These are phyloP conservation scores for Allobates femoralis DNA, from an alignment of 2,797 vertebrate species.

Conservation along the genomic window DNA sequence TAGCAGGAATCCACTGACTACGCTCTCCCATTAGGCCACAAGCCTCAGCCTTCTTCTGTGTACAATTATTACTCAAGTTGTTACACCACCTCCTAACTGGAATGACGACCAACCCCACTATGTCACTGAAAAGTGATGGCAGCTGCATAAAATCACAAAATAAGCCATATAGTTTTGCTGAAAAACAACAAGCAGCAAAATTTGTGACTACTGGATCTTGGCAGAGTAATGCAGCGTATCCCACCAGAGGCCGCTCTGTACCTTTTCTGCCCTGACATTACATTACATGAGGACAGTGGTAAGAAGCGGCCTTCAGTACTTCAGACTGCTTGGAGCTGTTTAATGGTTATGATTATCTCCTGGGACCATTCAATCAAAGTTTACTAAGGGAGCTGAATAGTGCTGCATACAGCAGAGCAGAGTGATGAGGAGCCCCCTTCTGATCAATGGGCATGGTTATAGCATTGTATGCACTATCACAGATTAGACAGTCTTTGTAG, in stretches of 20 bases:
- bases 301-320: constrained; percentile 4
- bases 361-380: constrained; percentile 20
- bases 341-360: neutral
- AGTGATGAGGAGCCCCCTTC: neutral
- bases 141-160: too few species aligned
- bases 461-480: neutral
- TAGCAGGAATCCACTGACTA: too few species aligned
- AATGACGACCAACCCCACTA: too few species aligned
- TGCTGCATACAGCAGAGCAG: neutral
- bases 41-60: too few species aligned
- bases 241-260: neutral
- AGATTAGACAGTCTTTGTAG: neutral
- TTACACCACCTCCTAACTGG: too few species aligned
- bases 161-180: too few species aligned
- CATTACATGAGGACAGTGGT: neutral
- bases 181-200: too few species aligned
- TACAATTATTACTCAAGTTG: too few species aligned
- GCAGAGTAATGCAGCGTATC: neutral
- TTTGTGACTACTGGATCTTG: too few species aligned
- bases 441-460: neutral
- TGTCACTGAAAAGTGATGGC: too few species aligned
- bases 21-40: too few species aligned
- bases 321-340: neutral
- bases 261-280: neutral
- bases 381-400: neutral